Evolutionary conservation across 2,797 vertebrate genomes (phyloP).

Genomic region (Glossophaga mutica): DNA sequence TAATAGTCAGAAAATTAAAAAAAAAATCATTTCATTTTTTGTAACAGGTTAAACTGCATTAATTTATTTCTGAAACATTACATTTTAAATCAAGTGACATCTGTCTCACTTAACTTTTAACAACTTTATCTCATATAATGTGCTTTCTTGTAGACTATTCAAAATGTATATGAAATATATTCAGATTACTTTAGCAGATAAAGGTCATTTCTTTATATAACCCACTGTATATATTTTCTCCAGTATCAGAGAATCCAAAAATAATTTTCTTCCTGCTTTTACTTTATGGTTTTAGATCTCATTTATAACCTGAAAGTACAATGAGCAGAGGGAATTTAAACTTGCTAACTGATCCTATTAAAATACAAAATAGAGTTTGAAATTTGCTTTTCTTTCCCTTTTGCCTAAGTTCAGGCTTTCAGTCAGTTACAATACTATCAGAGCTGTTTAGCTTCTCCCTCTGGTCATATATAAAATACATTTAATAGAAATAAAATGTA

Average conservation of each 20-base stretch:
- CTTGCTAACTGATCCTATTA: constrained; percentile 52
- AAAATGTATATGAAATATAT: constrained; percentile 54
- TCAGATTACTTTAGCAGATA: constrained; percentile 60
- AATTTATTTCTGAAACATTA: constrained; percentile 46
- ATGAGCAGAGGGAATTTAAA: constrained; percentile 45
- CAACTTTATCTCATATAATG: constrained; percentile 48
- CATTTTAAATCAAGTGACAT: constrained; percentile 64
- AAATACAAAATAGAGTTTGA: constrained; percentile 39
- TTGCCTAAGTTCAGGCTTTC: constrained; percentile 37
- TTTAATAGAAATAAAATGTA: constrained; percentile 42
- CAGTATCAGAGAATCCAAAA: constrained; percentile 36
- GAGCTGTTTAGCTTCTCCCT: constrained; percentile 36
- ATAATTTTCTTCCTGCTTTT: constrained; percentile 57
- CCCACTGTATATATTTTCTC: constrained; percentile 46
- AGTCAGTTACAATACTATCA: constrained; percentile 33
- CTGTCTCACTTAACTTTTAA: constrained; percentile 57
- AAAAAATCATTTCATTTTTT: constrained; percentile 43
- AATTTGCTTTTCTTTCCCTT: constrained; percentile 17
- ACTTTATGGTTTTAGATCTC: constrained; percentile 45
- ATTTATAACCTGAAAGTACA: constrained; percentile 50
- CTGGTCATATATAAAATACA: constrained; percentile 24
- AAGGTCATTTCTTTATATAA: constrained; percentile 43
- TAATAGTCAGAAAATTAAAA: constrained; percentile 72
- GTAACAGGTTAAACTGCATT: not conserved
- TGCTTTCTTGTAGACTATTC: constrained; percentile 43